A percentile compares a stretch with the other conserved stretches of the same genome.
Evolutionary conservation across 2,888 invertebrate genomes (phyloP).

Genomic region (Linnaemya vulpina): DNA sequence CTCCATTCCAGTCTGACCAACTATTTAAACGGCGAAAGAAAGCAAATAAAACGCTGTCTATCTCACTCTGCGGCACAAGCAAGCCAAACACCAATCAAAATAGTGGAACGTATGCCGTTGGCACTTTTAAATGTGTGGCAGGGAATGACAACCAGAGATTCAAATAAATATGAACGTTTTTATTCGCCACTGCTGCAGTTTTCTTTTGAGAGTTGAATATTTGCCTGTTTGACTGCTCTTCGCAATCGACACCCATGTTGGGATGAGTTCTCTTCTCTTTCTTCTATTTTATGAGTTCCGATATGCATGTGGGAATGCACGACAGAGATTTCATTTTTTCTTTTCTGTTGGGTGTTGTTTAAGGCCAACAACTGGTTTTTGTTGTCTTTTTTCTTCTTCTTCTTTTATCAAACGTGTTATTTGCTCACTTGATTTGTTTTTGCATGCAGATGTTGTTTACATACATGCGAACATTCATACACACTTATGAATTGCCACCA

Average conservation of each 20-base stretch:
- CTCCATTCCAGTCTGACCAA: slow-evolving; percentile 3
- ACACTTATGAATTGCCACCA: slow-evolving; percentile 14
- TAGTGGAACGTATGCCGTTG: slow-evolving; percentile 57
- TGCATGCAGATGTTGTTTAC: slow-evolving; percentile 67
- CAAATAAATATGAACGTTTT: slow-evolving; percentile 21
- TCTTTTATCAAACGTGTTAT: slow-evolving; percentile 66
- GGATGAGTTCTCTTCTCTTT: slow-evolving; percentile 17
- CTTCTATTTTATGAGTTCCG: slow-evolving; percentile 37
- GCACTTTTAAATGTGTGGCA: slow-evolving; percentile 14
- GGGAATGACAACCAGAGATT: slow-evolving; percentile 44
- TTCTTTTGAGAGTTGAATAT: slow-evolving; percentile 20
- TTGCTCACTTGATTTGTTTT: slow-evolving; percentile 74
- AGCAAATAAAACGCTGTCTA: neutral
- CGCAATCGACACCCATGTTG: slow-evolving; percentile 58
- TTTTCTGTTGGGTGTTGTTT: slow-evolving; percentile 63
- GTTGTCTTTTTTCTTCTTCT: slow-evolving; percentile 36
- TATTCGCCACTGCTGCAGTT: slow-evolving; percentile 50
- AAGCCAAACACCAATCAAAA: slow-evolving; percentile 45
- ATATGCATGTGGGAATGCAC: slow-evolving; percentile 4
- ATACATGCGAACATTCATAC: neutral
- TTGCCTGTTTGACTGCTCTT: slow-evolving; percentile 39
- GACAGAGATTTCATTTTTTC: slow-evolving; percentile 63
- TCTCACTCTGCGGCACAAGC: slow-evolving; percentile 13
- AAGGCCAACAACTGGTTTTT: slow-evolving; percentile 69
- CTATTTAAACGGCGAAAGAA: neutral